phyloP scores from a whole-genome alignment of 2,797 vertebrate genomes.

The Chromobotia macracanthus region DNA sequence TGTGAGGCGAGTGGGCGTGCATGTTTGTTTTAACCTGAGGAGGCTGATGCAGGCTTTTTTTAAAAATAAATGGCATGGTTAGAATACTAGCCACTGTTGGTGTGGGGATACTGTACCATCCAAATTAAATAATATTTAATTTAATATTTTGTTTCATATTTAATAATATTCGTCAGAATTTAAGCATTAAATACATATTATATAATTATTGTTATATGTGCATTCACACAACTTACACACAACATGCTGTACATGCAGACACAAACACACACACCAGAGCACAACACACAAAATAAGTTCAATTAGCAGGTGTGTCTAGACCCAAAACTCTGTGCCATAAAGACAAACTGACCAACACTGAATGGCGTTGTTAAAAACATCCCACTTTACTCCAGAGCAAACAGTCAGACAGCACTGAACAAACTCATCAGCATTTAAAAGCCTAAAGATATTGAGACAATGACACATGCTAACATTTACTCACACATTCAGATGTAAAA shows the following conservation, averaged over 20 bases:
- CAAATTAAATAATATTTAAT: too few relatives aligned
- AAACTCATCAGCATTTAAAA: constrained; percentile 69
- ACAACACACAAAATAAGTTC: constrained; percentile 37
- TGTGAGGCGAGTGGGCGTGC: constrained; percentile 69
- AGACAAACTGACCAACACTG: constrained; percentile 39
- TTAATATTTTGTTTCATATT: too few relatives aligned
- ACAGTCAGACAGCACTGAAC: constrained; percentile 58
- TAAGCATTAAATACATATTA: background rate
- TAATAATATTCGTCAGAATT: background rate
- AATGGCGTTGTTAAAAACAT: constrained; percentile 37
- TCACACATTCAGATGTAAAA: constrained; percentile 51
- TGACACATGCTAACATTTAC: constrained; percentile 57
- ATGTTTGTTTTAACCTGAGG: constrained; percentile 93
- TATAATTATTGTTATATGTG: background rate
- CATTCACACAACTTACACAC: constrained; percentile 24
- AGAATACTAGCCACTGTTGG: constrained; percentile 71
- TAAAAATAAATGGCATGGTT: constrained; percentile 71
- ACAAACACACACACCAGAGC: background rate
- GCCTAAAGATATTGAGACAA: constrained; percentile 60
- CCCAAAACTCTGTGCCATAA: constrained; percentile 3
- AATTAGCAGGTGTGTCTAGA: constrained; percentile 32
- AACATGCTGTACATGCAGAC: constrained; percentile 27
- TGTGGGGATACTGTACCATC: constrained; percentile 61
- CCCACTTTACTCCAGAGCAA: constrained; percentile 59
- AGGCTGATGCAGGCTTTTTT: constrained; percentile 72